Conservation (phyloP, 2,888 invertebrate genomes). For the Caenorhabditis imperialis region DNA sequence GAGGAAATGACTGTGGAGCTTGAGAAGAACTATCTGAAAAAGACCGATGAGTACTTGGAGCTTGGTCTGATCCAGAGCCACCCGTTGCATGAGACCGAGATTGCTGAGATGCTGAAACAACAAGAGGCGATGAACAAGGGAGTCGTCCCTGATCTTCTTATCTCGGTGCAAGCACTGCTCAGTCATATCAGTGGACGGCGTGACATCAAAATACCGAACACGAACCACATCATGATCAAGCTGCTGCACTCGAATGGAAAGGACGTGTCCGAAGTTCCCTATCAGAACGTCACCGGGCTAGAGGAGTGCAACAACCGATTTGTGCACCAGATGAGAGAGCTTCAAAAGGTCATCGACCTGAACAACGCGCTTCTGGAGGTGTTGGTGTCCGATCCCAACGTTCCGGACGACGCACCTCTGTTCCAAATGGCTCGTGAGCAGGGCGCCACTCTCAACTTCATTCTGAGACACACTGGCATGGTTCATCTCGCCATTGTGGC, state of each 20-base stretch:
- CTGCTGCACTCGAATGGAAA: conserved; percentile 8
- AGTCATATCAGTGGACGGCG: conserved; percentile 12
- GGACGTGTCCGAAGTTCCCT: not conserved
- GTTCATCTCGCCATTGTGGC: conserved; percentile 33
- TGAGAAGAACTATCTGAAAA: conserved; percentile 6
- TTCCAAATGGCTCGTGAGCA: not conserved
- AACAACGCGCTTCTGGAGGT: not conserved
- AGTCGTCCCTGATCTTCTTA: conserved; percentile 10
- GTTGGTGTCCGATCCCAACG: not conserved
- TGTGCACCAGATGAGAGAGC: conserved; percentile 13
- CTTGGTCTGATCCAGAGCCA: conserved; percentile 17
- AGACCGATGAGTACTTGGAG: not conserved
- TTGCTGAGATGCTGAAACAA: conserved; percentile 24
- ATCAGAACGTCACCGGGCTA: not conserved
- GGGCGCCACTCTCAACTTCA: not conserved
- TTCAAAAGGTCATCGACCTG: not conserved
- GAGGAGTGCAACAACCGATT: conserved; percentile 15
- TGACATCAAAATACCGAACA: not conserved
- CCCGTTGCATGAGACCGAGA: conserved; percentile 7
- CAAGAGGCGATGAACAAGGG: conserved; percentile 20
- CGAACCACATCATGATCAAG: not conserved
- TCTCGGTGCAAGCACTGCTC: not conserved
- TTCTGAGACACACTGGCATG: conserved; percentile 12
- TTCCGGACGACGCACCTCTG: not conserved
- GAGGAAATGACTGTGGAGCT: conserved; percentile 2